Conservation (phyloP, 1,140 invertebrate species). For the Pseudomyrmex dendroicus region DNA sequence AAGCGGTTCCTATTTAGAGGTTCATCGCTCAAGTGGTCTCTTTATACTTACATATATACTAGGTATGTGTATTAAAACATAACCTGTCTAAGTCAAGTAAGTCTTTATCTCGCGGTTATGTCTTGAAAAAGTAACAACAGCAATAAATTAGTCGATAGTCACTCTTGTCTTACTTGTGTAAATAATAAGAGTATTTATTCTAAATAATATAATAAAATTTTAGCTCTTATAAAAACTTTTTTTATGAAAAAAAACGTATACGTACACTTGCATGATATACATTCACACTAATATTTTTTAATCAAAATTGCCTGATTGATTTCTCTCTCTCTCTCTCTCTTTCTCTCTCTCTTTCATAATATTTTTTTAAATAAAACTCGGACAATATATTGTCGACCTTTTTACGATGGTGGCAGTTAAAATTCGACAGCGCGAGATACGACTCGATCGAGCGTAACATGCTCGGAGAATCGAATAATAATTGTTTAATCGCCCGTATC, state of each 20-base stretch:
- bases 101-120: neutral
- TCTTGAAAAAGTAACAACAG: neutral
- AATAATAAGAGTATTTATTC: neutral
- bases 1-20: constrained; percentile 40
- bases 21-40: constrained; percentile 25
- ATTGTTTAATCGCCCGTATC: constrained; percentile 77
- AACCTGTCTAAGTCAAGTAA: constrained; percentile 14
- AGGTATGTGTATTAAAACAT: neutral
- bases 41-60: neutral
- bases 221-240: neutral
- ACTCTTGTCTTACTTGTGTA: neutral
- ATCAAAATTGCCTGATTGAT: neutral
- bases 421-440: constrained; percentile 39
- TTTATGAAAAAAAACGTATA: neutral
- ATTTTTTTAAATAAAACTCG: constrained; percentile 31
- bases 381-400: constrained; percentile 10
- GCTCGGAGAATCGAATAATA: constrained; percentile 73
- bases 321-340: neutral
- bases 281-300: too few relatives aligned
- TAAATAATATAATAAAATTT: neutral
- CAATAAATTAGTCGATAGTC: constrained; percentile 13
- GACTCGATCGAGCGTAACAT: constrained; percentile 57
- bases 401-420: constrained; percentile 36
- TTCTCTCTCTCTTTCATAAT: neutral
- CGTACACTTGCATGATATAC: too few relatives aligned